These are phyloP conservation scores for Enteromius treurensis DNA, from an alignment of 2,797 vertebrate genomes.

Conservation along the genomic window DNA sequence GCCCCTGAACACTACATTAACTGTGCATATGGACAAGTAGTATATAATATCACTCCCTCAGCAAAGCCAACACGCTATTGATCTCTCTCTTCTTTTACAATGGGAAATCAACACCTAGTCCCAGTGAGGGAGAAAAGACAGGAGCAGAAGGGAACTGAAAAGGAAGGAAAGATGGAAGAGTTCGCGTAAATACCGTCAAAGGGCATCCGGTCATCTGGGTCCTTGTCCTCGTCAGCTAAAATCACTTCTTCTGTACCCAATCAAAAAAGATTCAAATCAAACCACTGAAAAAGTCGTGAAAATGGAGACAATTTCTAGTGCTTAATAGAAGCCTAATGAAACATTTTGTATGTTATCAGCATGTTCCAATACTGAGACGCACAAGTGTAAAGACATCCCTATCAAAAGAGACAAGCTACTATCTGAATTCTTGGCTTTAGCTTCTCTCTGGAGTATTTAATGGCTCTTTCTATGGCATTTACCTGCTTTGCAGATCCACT, in stretches of 20 bases:
- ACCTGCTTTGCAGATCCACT: slow-evolving; percentile 98
- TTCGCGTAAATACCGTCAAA: slow-evolving; percentile 78
- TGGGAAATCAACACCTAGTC: slow-evolving; percentile 31
- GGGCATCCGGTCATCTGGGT: slow-evolving; percentile 81
- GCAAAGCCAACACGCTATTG: slow-evolving; percentile 41
- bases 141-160: not conserved
- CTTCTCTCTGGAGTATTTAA: slow-evolving; percentile 10
- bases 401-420: slow-evolving; percentile 11
- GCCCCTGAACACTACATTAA: slow-evolving; percentile 6
- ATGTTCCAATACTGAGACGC: not conserved
- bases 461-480: slow-evolving; percentile 28
- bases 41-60: slow-evolving; percentile 52
- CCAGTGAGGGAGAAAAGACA: slow-evolving; percentile 24
- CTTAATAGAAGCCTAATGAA: slow-evolving; percentile 8
- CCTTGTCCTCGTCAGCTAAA: slow-evolving; percentile 90
- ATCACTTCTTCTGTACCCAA: slow-evolving; percentile 89
- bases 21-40: slow-evolving; percentile 7
- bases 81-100: slow-evolving; percentile 28
- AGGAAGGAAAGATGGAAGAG: slow-evolving; percentile 26
- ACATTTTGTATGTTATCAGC: slow-evolving; percentile 2
- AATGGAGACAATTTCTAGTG: not conserved
- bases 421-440: slow-evolving; percentile 27
- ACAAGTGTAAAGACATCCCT: not conserved
- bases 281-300: slow-evolving; percentile 2
- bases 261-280: slow-evolving; percentile 28